phyloP scores from a whole-genome alignment of 2,888 invertebrate species.

The Orthosia incerta region DNA sequence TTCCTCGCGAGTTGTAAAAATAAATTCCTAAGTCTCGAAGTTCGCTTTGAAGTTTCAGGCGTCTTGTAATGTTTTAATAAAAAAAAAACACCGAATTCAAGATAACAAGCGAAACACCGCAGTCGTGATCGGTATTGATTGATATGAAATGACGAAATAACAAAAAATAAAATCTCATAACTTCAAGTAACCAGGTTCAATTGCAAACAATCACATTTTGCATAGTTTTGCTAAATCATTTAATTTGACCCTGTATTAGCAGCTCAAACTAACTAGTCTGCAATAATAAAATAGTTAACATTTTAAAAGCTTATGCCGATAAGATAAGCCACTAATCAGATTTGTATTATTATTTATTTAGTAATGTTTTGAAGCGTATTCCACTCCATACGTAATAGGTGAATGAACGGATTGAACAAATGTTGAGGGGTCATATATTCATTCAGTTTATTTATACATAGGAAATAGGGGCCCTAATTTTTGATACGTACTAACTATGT shows the following conservation, averaged over 20 bases:
- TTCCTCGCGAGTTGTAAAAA: too few species aligned
- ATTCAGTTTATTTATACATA: background rate
- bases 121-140: too few species aligned
- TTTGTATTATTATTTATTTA: background rate
- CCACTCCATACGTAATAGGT: background rate
- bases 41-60: too few species aligned
- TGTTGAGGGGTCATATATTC: conserved; percentile 2
- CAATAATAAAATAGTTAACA: background rate
- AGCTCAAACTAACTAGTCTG: background rate
- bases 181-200: too few species aligned
- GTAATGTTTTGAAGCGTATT: background rate
- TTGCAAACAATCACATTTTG: too few species aligned
- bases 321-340: background rate
- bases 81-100: too few species aligned
- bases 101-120: too few species aligned
- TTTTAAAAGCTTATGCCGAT: background rate
- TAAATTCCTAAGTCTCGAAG: too few species aligned
- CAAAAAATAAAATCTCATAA: too few species aligned
- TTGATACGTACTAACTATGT: background rate
- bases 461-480: background rate
- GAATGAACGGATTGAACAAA: conserved; percentile 17
- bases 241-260: too few species aligned
- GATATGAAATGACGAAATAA: too few species aligned
- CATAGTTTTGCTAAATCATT: background rate
- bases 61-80: too few species aligned